These are phyloP conservation scores for Callorhinus ursinus DNA, from an alignment of 2,113 vertebrate species.

Conservation along the genomic window DNA sequence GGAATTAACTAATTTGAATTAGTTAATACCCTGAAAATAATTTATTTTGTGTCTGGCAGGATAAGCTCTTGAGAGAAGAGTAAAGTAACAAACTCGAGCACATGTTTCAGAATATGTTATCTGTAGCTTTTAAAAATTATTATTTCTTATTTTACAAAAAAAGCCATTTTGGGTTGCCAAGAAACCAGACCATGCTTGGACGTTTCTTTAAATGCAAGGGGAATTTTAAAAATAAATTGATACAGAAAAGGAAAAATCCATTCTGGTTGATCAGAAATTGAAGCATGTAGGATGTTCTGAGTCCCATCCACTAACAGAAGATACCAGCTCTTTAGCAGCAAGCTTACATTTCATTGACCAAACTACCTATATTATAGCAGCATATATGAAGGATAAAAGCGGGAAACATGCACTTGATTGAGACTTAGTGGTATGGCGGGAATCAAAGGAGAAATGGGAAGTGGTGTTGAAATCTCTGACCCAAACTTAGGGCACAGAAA, in stretches of 20 bases:
- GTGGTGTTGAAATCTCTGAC: background rate
- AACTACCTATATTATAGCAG: background rate
- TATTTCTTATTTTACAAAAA: slow-evolving; percentile 54
- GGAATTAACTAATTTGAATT: background rate
- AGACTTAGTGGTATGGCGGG: background rate
- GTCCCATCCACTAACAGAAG: background rate
- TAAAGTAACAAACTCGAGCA: slow-evolving; percentile 1
- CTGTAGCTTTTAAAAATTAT: slow-evolving; percentile 27
- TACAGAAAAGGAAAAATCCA: slow-evolving; percentile 12
- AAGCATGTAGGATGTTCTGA: background rate
- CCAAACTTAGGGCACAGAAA: background rate
- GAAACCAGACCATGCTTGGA: slow-evolving; percentile 16
- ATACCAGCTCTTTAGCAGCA: background rate
- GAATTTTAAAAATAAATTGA: slow-evolving; percentile 54
- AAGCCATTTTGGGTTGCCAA: slow-evolving; percentile 41
- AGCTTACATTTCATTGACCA: slow-evolving; percentile 19
- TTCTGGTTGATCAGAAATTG: slow-evolving; percentile 43
- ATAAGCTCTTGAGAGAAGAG: background rate
- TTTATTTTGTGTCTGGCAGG: slow-evolving; percentile 35
- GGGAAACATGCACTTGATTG: background rate
- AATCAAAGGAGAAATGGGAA: background rate
- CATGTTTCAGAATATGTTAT: slow-evolving; percentile 28
- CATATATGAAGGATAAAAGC: background rate
- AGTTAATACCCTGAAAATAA: background rate
- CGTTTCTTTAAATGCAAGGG: slow-evolving; percentile 26